A percentile compares a stretch with the other conserved stretches of the same genome.
Conservation (phyloP, 2,797 vertebrate species). For the Hapalemur alaotrensis region DNA sequence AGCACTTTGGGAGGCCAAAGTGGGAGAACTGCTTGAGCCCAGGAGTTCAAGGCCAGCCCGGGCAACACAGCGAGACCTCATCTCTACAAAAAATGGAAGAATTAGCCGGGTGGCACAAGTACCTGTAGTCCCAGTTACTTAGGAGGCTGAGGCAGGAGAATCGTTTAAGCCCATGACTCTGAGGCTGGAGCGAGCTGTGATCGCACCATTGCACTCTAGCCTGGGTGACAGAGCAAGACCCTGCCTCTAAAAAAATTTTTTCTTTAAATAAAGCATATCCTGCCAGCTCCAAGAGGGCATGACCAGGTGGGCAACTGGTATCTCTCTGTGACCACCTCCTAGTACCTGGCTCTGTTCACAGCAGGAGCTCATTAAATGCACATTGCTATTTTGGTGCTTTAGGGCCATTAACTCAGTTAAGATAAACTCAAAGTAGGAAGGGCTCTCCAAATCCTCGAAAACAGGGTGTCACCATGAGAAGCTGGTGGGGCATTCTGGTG, state of each 20-base stretch:
- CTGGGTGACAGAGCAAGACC: too few relatives aligned
- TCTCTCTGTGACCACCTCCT: neutral
- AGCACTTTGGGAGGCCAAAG: neutral
- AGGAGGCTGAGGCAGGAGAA: neutral
- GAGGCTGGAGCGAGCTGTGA: too few relatives aligned
- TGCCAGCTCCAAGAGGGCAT: neutral
- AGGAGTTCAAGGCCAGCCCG: neutral
- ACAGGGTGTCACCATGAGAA: neutral
- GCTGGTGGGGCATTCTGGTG: neutral
- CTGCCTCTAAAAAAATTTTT: too few relatives aligned
- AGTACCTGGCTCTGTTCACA: neutral
- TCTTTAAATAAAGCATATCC: neutral
- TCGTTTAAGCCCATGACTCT: neutral
- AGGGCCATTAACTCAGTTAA: neutral
- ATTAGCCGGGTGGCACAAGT: neutral
- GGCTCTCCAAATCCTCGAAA: neutral
- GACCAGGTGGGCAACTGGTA: fast-evolving
- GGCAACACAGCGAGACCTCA: neutral
- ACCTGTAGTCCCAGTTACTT: neutral
- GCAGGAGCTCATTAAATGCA: neutral
- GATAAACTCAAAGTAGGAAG: neutral
- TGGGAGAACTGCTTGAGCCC: neutral
- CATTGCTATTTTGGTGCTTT: fast-evolving
- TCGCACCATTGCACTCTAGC: too few relatives aligned
- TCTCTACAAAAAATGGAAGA: neutral